Evolutionary conservation across 2,797 vertebrate genomes (phyloP).

Genomic region (Labeo calbasu): DNA sequence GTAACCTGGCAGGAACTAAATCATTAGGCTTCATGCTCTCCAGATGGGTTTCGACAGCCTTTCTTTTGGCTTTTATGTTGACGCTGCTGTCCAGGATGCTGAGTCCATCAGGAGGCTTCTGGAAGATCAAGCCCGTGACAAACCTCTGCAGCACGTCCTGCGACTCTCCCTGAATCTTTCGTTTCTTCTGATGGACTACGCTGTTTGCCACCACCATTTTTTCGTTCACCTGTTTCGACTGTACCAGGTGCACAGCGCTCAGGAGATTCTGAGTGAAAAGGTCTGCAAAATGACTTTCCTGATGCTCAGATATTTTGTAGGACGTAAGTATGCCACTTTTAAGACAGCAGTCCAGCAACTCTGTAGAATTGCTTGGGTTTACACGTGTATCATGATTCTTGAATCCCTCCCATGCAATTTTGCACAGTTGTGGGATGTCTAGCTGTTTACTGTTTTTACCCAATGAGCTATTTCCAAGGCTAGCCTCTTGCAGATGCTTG

Average conservation of each 20-base stretch:
- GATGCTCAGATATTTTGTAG: not conserved
- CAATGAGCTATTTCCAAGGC: not conserved
- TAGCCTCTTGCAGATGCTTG: slow-evolving; percentile 65
- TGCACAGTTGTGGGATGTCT: slow-evolving; percentile 72
- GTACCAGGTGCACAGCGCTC: slow-evolving; percentile 79
- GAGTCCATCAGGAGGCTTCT: slow-evolving; percentile 64
- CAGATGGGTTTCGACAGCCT: slow-evolving; percentile 76
- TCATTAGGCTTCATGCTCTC: slow-evolving; percentile 70
- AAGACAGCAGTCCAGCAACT: slow-evolving; percentile 76
- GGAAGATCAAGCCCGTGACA: slow-evolving; percentile 83
- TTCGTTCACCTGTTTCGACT: slow-evolving; percentile 75
- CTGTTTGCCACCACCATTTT: slow-evolving; percentile 78
- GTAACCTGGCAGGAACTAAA: slow-evolving; percentile 76
- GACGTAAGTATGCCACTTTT: slow-evolving; percentile 72
- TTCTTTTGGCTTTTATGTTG: slow-evolving; percentile 70
- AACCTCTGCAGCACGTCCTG: slow-evolving; percentile 83
- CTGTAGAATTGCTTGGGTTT: slow-evolving; percentile 60
- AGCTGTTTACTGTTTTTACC: not conserved
- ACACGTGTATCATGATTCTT: slow-evolving; percentile 74
- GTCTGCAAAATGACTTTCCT: slow-evolving; percentile 72
- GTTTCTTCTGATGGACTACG: slow-evolving; percentile 78
- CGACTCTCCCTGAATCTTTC: slow-evolving; percentile 82
- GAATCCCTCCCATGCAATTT: slow-evolving; percentile 82
- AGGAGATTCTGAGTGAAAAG: slow-evolving; percentile 86
- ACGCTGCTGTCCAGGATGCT: slow-evolving; percentile 54